phyloP scores from a whole-genome alignment of 1,140 invertebrate genomes.

The honey bee (Apis mellifera) region DNA sequence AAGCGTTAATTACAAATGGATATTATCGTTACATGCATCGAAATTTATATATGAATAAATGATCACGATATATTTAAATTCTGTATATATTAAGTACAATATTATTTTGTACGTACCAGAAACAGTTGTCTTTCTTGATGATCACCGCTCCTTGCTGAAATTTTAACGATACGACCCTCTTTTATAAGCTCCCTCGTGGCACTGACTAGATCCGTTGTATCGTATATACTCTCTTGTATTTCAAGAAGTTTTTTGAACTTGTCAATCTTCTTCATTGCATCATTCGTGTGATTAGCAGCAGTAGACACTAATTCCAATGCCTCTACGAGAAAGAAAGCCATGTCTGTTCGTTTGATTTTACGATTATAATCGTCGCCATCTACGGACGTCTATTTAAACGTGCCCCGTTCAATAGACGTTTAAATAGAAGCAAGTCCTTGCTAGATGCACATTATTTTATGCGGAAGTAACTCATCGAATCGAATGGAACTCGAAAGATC shows the following conservation, averaged over 20 bases:
- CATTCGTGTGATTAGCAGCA: constrained; percentile 89
- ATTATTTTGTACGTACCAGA: constrained; percentile 81
- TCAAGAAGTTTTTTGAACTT: constrained; percentile 80
- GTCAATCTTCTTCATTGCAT: constrained; percentile 84
- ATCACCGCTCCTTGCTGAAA: constrained; percentile 85
- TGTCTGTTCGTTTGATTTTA: constrained; percentile 46
- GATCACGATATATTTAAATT: background rate
- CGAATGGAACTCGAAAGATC: constrained; percentile 43
- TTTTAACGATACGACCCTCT: constrained; percentile 86
- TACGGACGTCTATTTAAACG: constrained; percentile 47
- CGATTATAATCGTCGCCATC: constrained; percentile 35
- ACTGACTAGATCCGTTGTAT: constrained; percentile 86
- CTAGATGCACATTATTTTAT: constrained; percentile 37
- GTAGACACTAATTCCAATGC: constrained; percentile 87
- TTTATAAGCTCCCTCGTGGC: constrained; percentile 86
- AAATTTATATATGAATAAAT: background rate
- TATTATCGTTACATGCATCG: background rate
- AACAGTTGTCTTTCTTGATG: constrained; percentile 87
- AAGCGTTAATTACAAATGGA: background rate
- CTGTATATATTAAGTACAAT: background rate
- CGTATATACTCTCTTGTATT: constrained; percentile 81
- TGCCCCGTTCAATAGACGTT: constrained; percentile 37
- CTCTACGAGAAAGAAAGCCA: constrained; percentile 65
- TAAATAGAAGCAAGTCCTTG: constrained; percentile 47
- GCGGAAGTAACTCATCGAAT: constrained; percentile 41